phyloP scores from a whole-genome alignment of 2,797 vertebrate species.

The Rhynchotus rufescens region DNA sequence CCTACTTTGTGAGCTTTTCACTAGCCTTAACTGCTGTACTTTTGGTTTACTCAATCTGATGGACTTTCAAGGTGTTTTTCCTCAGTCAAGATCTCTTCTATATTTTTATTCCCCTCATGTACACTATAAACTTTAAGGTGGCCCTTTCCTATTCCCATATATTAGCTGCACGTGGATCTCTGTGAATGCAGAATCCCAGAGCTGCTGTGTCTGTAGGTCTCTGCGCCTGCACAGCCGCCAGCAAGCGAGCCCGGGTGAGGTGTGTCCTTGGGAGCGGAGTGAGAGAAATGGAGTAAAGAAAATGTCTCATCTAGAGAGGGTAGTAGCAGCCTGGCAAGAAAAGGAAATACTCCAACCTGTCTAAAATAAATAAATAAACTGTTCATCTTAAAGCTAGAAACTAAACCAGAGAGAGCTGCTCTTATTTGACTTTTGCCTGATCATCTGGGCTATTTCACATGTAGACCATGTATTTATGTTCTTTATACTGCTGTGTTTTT shows the following conservation, averaged over 20 bases:
- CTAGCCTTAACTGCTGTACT: not conserved
- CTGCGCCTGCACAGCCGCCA: not conserved
- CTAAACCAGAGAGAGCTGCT: not conserved
- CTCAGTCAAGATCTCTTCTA: not conserved
- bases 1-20: not conserved
- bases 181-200: constrained; percentile 49
- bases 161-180: constrained; percentile 15
- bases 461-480: not conserved
- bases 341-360: not conserved
- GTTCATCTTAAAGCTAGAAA: not conserved
- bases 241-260: not conserved
- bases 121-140: not conserved
- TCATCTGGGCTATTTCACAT: not conserved
- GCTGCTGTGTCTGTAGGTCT: constrained; percentile 22
- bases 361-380: not conserved
- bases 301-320: not conserved
- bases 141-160: not conserved
- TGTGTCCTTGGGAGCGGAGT: not conserved
- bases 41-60: constrained; percentile 17
- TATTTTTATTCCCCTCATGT: not conserved
- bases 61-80: constrained; percentile 33
- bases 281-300: not conserved
- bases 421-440: not conserved
- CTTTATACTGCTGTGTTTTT: not conserved
- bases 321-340: not conserved